Evolutionary conservation across 2,888 invertebrate genomes (phyloP).

Genomic region (Urechis unicinctus): DNA sequence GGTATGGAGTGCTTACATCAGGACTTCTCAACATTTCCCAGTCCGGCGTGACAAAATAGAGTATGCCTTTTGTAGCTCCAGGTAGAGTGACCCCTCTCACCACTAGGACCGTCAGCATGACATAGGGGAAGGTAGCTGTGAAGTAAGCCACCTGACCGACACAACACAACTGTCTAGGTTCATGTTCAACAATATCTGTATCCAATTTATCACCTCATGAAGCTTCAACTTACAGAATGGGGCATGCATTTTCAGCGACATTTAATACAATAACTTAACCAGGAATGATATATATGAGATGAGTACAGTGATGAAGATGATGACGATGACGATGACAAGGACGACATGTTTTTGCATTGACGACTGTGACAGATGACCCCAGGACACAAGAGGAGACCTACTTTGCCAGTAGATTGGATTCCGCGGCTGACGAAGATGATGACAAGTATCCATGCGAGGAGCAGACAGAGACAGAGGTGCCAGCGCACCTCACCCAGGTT

Average conservation of each 20-base stretch:
- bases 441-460: slow-evolving; percentile 23
- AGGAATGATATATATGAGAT: too few relatives aligned
- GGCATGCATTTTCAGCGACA: too few relatives aligned
- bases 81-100: slow-evolving; percentile 21
- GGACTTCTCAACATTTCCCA: slow-evolving; percentile 17
- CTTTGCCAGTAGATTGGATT: slow-evolving; percentile 24
- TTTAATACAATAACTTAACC: too few relatives aligned
- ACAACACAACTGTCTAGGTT: too few relatives aligned
- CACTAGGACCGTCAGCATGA: slow-evolving; percentile 26
- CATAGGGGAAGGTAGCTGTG: slow-evolving; percentile 25
- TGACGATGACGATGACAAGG: too few relatives aligned
- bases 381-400: slow-evolving; percentile 5
- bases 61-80: slow-evolving; percentile 21
- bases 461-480: slow-evolving; percentile 22
- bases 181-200: too few relatives aligned
- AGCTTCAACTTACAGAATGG: too few relatives aligned
- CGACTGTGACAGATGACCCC: too few relatives aligned
- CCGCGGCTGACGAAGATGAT: slow-evolving; percentile 22
- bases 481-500: slow-evolving; percentile 21
- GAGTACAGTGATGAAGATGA: too few relatives aligned
- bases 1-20: slow-evolving; percentile 15
- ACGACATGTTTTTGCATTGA: too few relatives aligned
- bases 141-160: slow-evolving; percentile 22
- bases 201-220: too few relatives aligned
- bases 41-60: slow-evolving; percentile 20